Evolutionary conservation across 2,888 invertebrate species (phyloP), one percentile per base, ranked within the genome.

Genomic region (Eupelmus urozonus): DNA sequence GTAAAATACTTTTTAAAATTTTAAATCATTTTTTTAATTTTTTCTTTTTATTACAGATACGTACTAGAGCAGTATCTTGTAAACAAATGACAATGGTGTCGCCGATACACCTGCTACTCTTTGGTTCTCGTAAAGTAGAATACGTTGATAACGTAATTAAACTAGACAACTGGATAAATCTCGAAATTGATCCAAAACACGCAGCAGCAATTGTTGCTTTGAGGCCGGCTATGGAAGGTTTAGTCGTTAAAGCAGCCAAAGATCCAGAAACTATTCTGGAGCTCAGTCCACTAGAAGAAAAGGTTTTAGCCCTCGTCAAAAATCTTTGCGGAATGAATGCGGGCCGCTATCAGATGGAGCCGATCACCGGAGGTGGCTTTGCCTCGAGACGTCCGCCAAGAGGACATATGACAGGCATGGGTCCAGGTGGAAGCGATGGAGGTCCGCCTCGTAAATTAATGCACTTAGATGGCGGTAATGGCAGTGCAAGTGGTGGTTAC

Each of bases 31-130:
- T 75, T 51, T 60, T 23, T 92, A 96, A 3, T 5, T 34, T 34
- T 34, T 34, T 5, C 3, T 34, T 80, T 53, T 72, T 23, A 18
- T 81, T 83, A 34, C 82, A 93, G 92, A 97, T 99, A 74, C 94
- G 98, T 72, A 98, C 98, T 0, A 92, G 97, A 72, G 98, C 98
- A 0, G 97, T 99, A 66, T 95, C 96, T 16, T 98, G 98, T 90
- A 99, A 99, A 88, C 98, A 98, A 91, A 94, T 96, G 93, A 96
- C 97, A 1, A 98, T 98, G 97, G 96, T 99, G 5, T 94, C 97
- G 0, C 98, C 99, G 0, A 90, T 99, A 80, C 98, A 99, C 88
- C 91, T 99, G 55, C 89, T 99, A 82, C 91, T 99, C 51, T 98
- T 99, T 89, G 98, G 96, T 0, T 94, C 95, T n/a, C 93, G 97